Evolutionary conservation across 2,888 invertebrate species (phyloP), one percentile per base, ranked within the genome.

Genomic region (Lepas anatifera): DNA sequence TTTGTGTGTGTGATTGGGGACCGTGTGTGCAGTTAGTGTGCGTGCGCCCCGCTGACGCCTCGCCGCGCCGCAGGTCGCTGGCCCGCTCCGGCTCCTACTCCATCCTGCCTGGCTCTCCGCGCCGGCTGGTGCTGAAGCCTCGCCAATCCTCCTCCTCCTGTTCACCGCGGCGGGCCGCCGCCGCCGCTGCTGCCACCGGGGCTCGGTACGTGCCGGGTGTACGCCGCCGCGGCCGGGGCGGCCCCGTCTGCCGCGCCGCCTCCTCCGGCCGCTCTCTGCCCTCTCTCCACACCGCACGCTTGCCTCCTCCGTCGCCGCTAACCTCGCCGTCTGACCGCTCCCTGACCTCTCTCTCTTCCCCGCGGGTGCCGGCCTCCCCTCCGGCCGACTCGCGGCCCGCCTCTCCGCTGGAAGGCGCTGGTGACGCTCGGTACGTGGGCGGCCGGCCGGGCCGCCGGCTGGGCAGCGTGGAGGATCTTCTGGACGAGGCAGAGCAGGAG

Each of bases 361-460:
- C n/a, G n/a, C n/a, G n/a, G n/a, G n/a, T n/a, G n/a, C n/a, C n/a
- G n/a, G n/a, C n/a, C n/a, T 11, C 10, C 50, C 22, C 25, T 6
- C 27, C 50, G 27, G 3, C 50, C 25, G 50, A 27, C 50, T 16
- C 18, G 29, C 52, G 52, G 52, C 52, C 29, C 3, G 11, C 16
- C 11, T 41, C 41, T 10, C 41, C 41, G 16, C 41, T 41, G 11
- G 16, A 16, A 18, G 76, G 78, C 29, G 74, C 76, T 25, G 75
- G 77, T 68, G 75, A 76, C 77, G 77, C 82, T 77, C 77, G 84
- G 80, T 78, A 82, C 78, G 79, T 72, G 82, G 78, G 77, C 84
- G 81, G 79, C 77, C 79, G 67, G 75, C 77, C 10, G 76, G 64
- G 78, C 84, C 69, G 76, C 64, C 35, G 69, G 50, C 4, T 37